Evolutionary conservation across 2,113 vertebrate genomes (phyloP), one percentile per base, ranked within the genome.

Genomic region (Stegastes partitus): DNA sequence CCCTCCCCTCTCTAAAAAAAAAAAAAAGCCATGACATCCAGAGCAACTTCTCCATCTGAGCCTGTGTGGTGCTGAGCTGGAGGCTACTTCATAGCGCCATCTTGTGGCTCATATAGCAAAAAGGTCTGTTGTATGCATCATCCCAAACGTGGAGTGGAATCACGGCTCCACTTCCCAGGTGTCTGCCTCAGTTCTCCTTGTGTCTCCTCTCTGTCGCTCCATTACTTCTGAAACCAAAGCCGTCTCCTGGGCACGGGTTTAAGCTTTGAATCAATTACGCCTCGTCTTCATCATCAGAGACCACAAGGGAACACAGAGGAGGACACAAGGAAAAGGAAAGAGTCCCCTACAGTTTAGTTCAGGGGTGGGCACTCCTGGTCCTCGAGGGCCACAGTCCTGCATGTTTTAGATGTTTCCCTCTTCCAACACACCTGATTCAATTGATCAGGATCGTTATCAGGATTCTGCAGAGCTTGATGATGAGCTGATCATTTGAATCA

Each of bases 51-150:
- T 34, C 50, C 34, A 72, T 84, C 56, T 62, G 55, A 71, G 61
- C 62, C 72, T 39, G 28, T 47, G 16, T 44, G 26, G 31, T 54
- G 59, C 37, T 47, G 54, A n/a, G 19, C 63, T 45, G 51, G 79
- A 81, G 19, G 8, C 61, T 73, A 85, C 77, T 78, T 69, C 51
- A 82, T 25, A 87, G 83, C 74, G 80, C 91, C 92, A 92, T 91
- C 92, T 88, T 81, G 91, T 92, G 92, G 86, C 53, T 39, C 26
- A 19, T 23, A 8, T n/a, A 0, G n/a, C 44, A 77, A 80, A 72
- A 64, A 59, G 57, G 11, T 74, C 54, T 39, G 34, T 55, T 77
- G 28, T 0, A 44, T 74, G 19, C 56, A 47, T 37, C 39, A 72
- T 68, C 67, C 74, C 86, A 68, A 79, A 80, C 73, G 71, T 58